These are phyloP conservation scores for Macaria liturata DNA, from an alignment of 2,888 invertebrate genomes.

Conservation along the genomic window DNA sequence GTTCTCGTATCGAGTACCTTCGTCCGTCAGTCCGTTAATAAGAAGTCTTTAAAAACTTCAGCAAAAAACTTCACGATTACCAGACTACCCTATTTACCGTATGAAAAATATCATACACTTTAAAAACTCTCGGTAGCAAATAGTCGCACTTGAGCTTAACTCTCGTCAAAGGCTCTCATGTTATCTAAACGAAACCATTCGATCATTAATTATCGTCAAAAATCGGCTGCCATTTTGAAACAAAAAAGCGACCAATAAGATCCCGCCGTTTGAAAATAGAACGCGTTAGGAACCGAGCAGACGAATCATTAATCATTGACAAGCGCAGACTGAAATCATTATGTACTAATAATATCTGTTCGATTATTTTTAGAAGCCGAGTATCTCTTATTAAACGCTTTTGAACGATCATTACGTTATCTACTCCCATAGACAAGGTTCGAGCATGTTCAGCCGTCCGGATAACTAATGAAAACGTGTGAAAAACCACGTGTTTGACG, in stretches of 20 bases:
- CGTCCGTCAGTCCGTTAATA: constrained; percentile 18
- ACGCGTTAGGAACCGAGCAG: constrained; percentile 59
- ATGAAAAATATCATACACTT: constrained; percentile 64
- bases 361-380: constrained; percentile 24
- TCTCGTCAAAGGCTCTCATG: constrained; percentile 52
- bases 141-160: constrained; percentile 57
- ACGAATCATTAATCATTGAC: constrained; percentile 71
- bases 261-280: constrained; percentile 67
- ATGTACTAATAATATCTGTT: constrained; percentile 33
- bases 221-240: constrained; percentile 74
- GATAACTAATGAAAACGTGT: constrained; percentile 36
- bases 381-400: constrained; percentile 17
- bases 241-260: constrained; percentile 67
- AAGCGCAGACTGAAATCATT: constrained; percentile 48
- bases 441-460: constrained; percentile 32
- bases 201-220: constrained; percentile 74
- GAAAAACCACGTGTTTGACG: constrained; percentile 37
- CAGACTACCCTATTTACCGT: constrained; percentile 59
- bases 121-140: constrained; percentile 61
- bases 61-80: constrained; percentile 28
- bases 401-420: constrained; percentile 17
- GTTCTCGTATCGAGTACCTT: constrained; percentile 8
- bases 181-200: constrained; percentile 62
- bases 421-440: constrained; percentile 32
- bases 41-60: constrained; percentile 8